Evolutionary conservation across 92 coral and sea anemone species (phyloP), one percentile per base, ranked within the genome.

Genomic region (Siderastrea radians): DNA sequence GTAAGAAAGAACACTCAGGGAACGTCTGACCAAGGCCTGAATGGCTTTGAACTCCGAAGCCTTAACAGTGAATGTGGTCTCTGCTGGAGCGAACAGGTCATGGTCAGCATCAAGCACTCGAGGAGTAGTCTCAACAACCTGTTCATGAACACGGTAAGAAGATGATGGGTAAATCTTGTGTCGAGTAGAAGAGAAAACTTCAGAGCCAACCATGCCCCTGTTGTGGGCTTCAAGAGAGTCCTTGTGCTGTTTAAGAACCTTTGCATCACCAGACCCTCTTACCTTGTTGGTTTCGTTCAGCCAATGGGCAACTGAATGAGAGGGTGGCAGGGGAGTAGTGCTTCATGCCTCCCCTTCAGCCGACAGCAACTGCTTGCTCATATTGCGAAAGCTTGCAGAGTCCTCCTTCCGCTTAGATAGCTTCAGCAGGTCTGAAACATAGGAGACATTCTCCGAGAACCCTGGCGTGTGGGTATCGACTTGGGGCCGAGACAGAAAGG

Each of bases 81-180:
- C 69, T 2, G 14, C 68, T 60, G 68, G 17, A 48, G 48, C 74
- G 60, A 73, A 7, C 1, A 84, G 26, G 3, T 73, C 61, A 48
- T 46, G 80, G 50, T 59, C 80, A 47, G 58, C 80, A 53, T 64
- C 69, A 14, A 16, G 69, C 0, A 64, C 86, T 6, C 55, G 76
- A 16, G 78, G 86, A 13, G 48, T 47, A n/a, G 64, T 17, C 87
- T 72, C 81, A 10, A 84, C 87, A 55, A 72, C 72, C 38, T 14
- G 80, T 46, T 73, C 61, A 59, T 84, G 73, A 67, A 73, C 47
- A 9, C 63, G 73, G 4, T 72, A 84, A 10, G 80, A 55, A 5
- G 60, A 2, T 0, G 80, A 46, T 26, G 72, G 61, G 66, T 11
- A 70, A 82, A 82, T 82, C 71, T n/a, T n/a, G n/a, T n/a, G n/a